Conservation (phyloP, 1,140 invertebrate species). For the Cydia amplana region DNA sequence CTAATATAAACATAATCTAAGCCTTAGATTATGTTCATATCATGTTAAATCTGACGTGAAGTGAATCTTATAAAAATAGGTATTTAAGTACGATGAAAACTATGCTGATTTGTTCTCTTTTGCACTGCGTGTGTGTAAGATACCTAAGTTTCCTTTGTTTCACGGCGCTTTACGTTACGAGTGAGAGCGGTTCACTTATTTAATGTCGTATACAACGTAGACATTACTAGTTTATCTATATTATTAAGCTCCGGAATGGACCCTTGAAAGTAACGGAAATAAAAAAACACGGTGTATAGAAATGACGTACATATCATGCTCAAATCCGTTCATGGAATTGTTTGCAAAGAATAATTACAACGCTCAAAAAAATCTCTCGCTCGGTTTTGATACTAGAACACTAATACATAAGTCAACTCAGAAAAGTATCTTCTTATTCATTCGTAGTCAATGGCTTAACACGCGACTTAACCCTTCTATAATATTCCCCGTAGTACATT, state of each 20-base stretch:
- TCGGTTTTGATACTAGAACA: neutral
- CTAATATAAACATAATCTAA: too few relatives aligned
- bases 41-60: too few relatives aligned
- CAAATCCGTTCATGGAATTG: neutral
- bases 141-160: conserved; percentile 2
- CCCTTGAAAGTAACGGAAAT: too few relatives aligned
- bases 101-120: too few relatives aligned
- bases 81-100: too few relatives aligned
- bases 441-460: conserved; percentile 13
- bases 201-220: neutral
- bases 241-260: too few relatives aligned
- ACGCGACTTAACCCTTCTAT: conserved; percentile 20
- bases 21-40: too few relatives aligned
- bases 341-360: neutral
- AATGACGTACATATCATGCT: neutral
- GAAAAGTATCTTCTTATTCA: conserved; percentile 28
- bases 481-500: neutral
- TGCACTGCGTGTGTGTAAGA: too few relatives aligned
- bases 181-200: neutral
- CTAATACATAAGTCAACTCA: neutral
- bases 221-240: neutral
- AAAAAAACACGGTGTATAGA: too few relatives aligned
- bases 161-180: neutral
- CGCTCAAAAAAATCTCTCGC: neutral
- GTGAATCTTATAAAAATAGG: too few relatives aligned